Evolutionary conservation across 2,113 vertebrate species (phyloP).

Genomic region (Taxidea taxus): DNA sequence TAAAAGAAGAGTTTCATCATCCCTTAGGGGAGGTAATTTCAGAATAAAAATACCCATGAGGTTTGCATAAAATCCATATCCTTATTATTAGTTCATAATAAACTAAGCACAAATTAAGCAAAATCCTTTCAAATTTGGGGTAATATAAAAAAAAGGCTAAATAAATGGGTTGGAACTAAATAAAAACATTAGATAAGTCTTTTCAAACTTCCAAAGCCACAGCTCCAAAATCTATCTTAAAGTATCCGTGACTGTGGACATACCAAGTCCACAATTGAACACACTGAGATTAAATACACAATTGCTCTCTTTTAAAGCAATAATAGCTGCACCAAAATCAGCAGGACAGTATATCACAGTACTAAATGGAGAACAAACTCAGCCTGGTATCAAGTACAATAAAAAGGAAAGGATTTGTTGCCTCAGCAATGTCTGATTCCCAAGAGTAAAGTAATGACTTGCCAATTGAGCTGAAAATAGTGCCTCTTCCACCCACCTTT

Average conservation of each 20-base stretch:
- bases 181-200: not conserved
- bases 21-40: not conserved
- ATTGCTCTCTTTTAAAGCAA: conserved; percentile 8
- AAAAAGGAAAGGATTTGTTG: conserved; percentile 41
- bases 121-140: not conserved
- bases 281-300: not conserved
- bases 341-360: not conserved
- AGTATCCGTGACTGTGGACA: not conserved
- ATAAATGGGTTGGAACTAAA: not conserved
- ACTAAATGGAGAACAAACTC: not conserved
- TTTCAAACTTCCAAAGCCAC: not conserved
- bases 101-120: not conserved
- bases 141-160: not conserved
- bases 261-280: not conserved
- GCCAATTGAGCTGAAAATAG: not conserved
- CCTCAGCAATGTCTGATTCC: conserved; percentile 29
- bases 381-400: conserved; percentile 4
- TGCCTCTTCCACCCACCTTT: not conserved
- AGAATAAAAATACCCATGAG: not conserved
- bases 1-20: not conserved
- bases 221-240: not conserved
- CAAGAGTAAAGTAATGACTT: conserved; percentile 2
- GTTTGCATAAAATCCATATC: not conserved
- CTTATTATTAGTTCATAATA: not conserved
- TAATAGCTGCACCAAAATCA: conserved; percentile 13